A percentile compares a stretch with the other conserved stretches of the same genome.
Conservation (phyloP, 1,140 invertebrate genomes). For the Cherax quadricarinatus region DNA sequence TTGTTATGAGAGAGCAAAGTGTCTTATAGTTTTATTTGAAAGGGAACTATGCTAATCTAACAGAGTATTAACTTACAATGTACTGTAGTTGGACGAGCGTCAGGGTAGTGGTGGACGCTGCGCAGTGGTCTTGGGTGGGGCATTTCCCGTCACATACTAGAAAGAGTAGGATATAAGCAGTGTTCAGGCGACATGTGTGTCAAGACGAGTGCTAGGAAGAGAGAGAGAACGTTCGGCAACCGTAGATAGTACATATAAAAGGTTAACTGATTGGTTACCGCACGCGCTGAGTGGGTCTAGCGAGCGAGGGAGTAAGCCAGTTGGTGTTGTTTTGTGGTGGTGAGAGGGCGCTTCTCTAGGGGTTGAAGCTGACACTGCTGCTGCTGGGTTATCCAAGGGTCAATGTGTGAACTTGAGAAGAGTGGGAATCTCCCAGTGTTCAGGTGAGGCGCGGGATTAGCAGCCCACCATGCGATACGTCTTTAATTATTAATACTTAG, state of each 20-base stretch:
- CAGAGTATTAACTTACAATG: neutral
- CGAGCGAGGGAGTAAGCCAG: slow-evolving; percentile 3
- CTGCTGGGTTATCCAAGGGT: slow-evolving; percentile 18
- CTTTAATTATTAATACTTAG: neutral
- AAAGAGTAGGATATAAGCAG: neutral
- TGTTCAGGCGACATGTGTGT: neutral
- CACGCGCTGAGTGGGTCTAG: neutral
- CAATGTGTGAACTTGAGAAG: neutral
- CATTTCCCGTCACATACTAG: neutral
- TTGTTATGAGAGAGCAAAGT: neutral
- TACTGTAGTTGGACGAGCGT: neutral
- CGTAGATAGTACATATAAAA: neutral
- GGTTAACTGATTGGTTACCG: neutral
- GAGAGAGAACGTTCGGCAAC: neutral
- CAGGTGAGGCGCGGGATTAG: slow-evolving; percentile 17
- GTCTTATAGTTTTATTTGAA: neutral
- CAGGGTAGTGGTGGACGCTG: neutral
- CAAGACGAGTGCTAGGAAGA: too few relatives aligned
- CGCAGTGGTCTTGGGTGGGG: slow-evolving; percentile 9
- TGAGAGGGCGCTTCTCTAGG: slow-evolving; percentile 17
- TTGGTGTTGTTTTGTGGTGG: slow-evolving; percentile 4
- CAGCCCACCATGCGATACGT: neutral
- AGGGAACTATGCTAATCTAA: neutral
- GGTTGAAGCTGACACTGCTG: neutral
- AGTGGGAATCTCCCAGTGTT: neutral